Conservation (phyloP, 2,113 vertebrate species). For the Actinemys pallida region DNA sequence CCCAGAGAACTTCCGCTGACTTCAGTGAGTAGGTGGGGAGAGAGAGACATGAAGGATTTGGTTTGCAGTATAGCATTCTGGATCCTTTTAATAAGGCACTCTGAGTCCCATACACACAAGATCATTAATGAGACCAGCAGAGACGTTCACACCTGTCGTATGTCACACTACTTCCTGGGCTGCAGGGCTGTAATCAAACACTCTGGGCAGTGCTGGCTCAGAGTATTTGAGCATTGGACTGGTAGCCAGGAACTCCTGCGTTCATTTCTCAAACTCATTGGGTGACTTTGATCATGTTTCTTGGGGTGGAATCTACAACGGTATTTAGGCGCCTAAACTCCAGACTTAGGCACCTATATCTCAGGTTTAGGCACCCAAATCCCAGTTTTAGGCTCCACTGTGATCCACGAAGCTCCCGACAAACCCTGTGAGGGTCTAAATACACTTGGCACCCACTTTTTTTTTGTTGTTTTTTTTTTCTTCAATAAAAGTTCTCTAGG, state of each 20-base stretch:
- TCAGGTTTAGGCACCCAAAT: background rate
- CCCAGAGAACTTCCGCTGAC: background rate
- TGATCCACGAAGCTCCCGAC: background rate
- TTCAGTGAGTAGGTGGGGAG: background rate
- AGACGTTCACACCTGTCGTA: conserved; percentile 25
- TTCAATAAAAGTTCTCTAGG: background rate
- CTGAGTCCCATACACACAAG: background rate
- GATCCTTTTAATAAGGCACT: conserved; percentile 24
- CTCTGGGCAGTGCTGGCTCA: background rate
- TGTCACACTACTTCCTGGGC: conserved; percentile 33
- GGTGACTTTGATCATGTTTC: conserved; percentile 21
- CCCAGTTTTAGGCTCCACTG: background rate
- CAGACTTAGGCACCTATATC: background rate
- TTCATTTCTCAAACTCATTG: conserved; percentile 50
- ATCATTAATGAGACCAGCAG: conserved; percentile 53
- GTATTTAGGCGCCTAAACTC: background rate
- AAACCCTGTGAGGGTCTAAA: background rate
- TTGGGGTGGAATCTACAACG: conserved; percentile 45
- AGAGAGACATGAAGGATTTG: background rate
- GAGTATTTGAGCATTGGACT: background rate
- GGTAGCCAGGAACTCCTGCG: conserved; percentile 53
- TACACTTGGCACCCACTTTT: background rate
- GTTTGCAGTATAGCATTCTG: background rate
- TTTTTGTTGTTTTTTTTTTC: background rate
- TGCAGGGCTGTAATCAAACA: conserved; percentile 49